phyloP scores from a whole-genome alignment of 2,797 vertebrate genomes.

The Danio tinwini region DNA sequence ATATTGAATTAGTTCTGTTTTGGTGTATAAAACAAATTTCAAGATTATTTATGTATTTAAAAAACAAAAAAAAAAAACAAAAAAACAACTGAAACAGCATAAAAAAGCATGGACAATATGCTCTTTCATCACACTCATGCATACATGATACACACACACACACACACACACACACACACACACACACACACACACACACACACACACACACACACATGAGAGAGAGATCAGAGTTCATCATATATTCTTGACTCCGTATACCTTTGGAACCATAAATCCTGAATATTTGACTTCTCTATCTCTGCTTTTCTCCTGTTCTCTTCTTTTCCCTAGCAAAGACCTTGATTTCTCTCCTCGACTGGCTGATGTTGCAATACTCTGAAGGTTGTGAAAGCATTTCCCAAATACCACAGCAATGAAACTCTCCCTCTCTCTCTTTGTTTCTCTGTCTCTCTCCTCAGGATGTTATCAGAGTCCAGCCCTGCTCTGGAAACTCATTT shows the following conservation, averaged over 20 bases:
- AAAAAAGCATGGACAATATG: neutral
- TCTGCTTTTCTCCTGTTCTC: neutral
- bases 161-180: too few relatives aligned
- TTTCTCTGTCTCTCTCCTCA: neutral
- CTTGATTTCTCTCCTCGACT: neutral
- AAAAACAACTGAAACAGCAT: neutral
- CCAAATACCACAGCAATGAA: constrained; percentile 30
- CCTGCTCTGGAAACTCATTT: neutral
- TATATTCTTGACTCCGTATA: neutral
- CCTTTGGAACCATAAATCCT: constrained; percentile 24
- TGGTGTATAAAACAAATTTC: neutral
- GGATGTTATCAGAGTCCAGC: constrained; percentile 34
- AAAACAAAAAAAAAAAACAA: too few relatives aligned
- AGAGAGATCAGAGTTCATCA: neutral
- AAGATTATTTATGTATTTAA: neutral
- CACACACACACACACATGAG: neutral
- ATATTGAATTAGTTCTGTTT: neutral
- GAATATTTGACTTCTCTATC: neutral
- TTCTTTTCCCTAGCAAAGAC: neutral
- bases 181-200: too few relatives aligned
- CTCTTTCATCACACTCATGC: neutral
- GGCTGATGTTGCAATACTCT: constrained; percentile 22
- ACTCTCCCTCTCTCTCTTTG: constrained; percentile 1
- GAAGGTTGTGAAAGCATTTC: constrained; percentile 24
- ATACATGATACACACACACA: neutral